These are phyloP conservation scores for Syngnathus acus DNA, from an alignment of 2,797 vertebrate genomes.

Conservation along the genomic window DNA sequence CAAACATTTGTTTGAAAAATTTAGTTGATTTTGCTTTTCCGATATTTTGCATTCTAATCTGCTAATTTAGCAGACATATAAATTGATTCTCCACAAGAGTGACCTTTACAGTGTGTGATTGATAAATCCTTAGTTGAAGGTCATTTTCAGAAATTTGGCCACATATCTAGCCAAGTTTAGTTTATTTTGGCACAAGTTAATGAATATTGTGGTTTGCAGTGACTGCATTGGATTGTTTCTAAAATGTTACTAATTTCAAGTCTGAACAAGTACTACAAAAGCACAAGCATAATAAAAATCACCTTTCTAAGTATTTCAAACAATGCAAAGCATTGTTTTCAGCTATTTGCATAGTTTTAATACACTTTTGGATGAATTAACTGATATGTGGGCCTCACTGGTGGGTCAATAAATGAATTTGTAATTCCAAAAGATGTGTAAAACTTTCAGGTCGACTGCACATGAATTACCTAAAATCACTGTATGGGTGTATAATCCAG, in stretches of 20 bases:
- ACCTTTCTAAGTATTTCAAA: background rate
- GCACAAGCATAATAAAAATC: background rate
- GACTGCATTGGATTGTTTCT: background rate
- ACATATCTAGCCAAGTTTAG: slow-evolving; percentile 11
- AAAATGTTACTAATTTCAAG: background rate
- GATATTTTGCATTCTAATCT: slow-evolving; percentile 19
- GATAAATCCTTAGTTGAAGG: background rate
- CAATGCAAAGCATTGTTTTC: background rate
- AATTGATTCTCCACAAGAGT: slow-evolving; percentile 2
- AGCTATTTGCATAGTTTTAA: background rate
- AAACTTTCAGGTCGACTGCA: background rate
- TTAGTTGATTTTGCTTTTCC: slow-evolving; percentile 15
- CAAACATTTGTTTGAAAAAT: background rate
- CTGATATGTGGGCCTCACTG: too few species aligned
- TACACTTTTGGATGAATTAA: background rate
- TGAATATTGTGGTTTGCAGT: background rate
- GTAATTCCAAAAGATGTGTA: background rate
- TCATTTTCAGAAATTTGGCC: slow-evolving; percentile 12
- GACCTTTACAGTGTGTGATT: background rate
- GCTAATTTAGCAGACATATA: slow-evolving; percentile 14
- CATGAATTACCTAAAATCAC: slow-evolving; percentile 92
- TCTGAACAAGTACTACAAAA: background rate
- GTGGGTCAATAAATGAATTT: background rate
- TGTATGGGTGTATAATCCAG: slow-evolving; percentile 99
- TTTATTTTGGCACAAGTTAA: slow-evolving; percentile 13